A percentile compares a stretch with the other conserved stretches of the same genome.
phyloP scores from a whole-genome alignment of 1,140 invertebrate species.

The Akabosia matsudoensis region DNA sequence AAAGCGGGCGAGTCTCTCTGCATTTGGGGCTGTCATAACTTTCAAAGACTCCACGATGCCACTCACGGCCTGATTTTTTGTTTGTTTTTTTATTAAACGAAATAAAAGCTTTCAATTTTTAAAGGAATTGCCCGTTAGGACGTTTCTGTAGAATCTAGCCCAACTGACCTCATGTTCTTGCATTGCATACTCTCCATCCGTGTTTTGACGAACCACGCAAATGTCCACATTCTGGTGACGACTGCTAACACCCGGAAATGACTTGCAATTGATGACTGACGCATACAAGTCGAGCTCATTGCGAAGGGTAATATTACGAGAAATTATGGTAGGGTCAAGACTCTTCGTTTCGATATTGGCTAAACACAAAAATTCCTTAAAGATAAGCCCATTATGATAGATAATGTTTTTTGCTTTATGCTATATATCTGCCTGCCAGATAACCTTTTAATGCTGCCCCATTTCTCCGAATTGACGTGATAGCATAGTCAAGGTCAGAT shows the following conservation, averaged over 20 bases:
- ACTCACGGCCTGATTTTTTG: conserved; percentile 55
- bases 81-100: too few relatives aligned
- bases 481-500: conserved; percentile 57
- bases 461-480: conserved; percentile 65
- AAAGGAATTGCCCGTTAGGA: too few relatives aligned
- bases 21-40: conserved; percentile 58
- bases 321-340: conserved; percentile 50
- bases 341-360: conserved; percentile 52
- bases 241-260: conserved; percentile 60
- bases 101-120: conserved; percentile 5
- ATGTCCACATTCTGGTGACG: conserved; percentile 64
- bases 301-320: conserved; percentile 54
- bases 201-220: conserved; percentile 66
- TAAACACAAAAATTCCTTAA: conserved; percentile 27
- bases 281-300: conserved; percentile 62
- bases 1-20: conserved; percentile 60
- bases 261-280: conserved; percentile 63
- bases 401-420: neutral
- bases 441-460: conserved; percentile 66
- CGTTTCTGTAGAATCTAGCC: too few relatives aligned
- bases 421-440: conserved; percentile 30
- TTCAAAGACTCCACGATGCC: conserved; percentile 63
- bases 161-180: conserved; percentile 61
- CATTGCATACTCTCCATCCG: conserved; percentile 61
- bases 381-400: neutral